Evolutionary conservation across 2,113 vertebrate species (phyloP).

Genomic region (Eclectus roratus): DNA sequence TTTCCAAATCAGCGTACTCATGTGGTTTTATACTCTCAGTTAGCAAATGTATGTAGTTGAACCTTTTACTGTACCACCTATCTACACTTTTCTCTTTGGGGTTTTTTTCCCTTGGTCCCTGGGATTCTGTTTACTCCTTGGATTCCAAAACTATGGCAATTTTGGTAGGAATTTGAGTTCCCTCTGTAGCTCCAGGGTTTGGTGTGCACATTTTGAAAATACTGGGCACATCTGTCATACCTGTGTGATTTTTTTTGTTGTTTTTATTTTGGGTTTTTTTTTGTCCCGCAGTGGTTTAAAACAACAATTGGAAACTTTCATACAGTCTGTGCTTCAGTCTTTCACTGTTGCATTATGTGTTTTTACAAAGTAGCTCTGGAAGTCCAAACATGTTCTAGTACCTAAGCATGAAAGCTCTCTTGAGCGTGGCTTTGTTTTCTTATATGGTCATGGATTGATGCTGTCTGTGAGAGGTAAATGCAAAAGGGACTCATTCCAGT

Average conservation of each 20-base stretch:
- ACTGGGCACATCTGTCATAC: not conserved
- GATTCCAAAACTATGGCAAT: not conserved
- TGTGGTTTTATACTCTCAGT: not conserved
- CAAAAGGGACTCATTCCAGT: not conserved
- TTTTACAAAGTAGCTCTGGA: not conserved
- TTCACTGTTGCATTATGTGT: not conserved
- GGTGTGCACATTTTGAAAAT: not conserved
- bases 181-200: not conserved
- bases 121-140: not conserved
- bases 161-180: not conserved
- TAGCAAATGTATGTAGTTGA: not conserved
- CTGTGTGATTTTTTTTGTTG: not conserved
- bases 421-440: not conserved
- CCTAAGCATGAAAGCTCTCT: not conserved
- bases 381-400: not conserved
- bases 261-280: rapidly evolving
- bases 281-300: not conserved
- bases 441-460: not conserved
- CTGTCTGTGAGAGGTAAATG: not conserved
- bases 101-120: not conserved
- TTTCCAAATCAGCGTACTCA: not conserved
- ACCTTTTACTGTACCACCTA: not conserved
- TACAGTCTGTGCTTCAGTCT: not conserved
- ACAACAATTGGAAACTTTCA: not conserved
- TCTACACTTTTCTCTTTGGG: not conserved